Conservation (phyloP, 1,140 invertebrate species). For the Magallana gigas region DNA sequence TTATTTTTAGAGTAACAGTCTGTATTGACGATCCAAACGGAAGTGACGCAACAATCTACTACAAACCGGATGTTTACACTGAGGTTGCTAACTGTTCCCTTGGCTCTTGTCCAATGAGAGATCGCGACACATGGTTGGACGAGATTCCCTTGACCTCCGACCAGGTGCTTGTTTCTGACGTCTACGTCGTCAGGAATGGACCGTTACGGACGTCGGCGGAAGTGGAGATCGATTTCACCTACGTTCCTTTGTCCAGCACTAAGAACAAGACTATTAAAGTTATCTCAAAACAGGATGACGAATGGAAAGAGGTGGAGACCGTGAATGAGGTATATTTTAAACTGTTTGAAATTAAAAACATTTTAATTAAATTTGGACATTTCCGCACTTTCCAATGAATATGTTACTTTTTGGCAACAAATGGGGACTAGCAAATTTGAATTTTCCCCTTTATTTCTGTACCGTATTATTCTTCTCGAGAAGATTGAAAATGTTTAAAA, state of each 20-base stretch:
- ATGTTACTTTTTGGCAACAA: too few relatives aligned
- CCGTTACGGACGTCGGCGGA: conserved; percentile 43
- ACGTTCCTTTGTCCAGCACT: conserved; percentile 37
- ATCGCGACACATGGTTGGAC: conserved; percentile 49
- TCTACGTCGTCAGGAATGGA: conserved; percentile 49
- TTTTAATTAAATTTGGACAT: too few relatives aligned
- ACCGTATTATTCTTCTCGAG: too few relatives aligned
- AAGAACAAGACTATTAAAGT: conserved; percentile 36
- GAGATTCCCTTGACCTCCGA: conserved; percentile 42
- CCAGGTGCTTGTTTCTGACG: conserved; percentile 53
- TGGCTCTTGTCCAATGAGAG: conserved; percentile 54
- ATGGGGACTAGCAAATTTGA: too few relatives aligned
- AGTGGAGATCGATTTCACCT: conserved; percentile 49
- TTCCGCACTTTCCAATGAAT: too few relatives aligned
- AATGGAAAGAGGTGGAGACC: conserved; percentile 47
- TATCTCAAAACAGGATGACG: conserved; percentile 46
- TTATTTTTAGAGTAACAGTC: conserved; percentile 2
- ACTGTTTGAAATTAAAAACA: not conserved
- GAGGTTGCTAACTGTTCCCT: conserved; percentile 51
- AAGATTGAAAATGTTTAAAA: too few relatives aligned
- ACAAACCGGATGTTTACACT: conserved; percentile 49
- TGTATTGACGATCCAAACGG: conserved; percentile 41
- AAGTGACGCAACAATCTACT: conserved; percentile 48
- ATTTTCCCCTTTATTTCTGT: too few relatives aligned
- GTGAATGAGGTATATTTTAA: conserved; percentile 46